Evolutionary conservation across 2,113 vertebrate species (phyloP).

Genomic region (Anoura caudifer): DNA sequence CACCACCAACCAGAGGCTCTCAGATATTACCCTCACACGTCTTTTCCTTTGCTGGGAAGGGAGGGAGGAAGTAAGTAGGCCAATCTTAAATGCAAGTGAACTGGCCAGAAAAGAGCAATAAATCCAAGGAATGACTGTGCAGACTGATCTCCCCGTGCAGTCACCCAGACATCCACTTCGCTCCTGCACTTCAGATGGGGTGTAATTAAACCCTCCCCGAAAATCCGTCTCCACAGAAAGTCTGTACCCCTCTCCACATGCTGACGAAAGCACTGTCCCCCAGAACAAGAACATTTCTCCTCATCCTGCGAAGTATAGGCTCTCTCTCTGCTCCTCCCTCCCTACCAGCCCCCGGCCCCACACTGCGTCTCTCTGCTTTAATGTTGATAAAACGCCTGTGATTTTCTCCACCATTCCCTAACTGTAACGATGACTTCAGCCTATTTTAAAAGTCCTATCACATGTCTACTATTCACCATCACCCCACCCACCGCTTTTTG

Average conservation of each 20-base stretch:
- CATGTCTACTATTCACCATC: background rate
- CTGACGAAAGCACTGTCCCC: background rate
- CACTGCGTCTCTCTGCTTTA: background rate
- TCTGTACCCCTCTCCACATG: background rate
- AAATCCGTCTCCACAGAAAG: background rate
- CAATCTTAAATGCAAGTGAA: background rate
- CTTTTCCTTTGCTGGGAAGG: background rate
- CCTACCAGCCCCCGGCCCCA: too few relatives aligned
- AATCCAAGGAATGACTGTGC: background rate
- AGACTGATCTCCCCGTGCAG: background rate
- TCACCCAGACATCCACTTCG: background rate
- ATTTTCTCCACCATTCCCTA: background rate
- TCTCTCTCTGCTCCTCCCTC: too few relatives aligned
- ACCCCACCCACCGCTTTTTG: background rate
- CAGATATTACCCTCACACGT: background rate
- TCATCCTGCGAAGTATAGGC: background rate
- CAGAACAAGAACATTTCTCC: background rate
- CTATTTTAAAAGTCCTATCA: background rate
- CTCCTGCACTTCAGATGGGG: background rate
- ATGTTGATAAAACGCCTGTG: background rate
- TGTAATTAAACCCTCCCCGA: background rate
- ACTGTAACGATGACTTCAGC: background rate
- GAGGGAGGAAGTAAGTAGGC: background rate
- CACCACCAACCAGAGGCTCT: background rate
- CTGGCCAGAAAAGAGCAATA: conserved; percentile 2